Base-by-base conservation (phyloP, 2,797 vertebrate species). In the Molossus molossus region DNA sequence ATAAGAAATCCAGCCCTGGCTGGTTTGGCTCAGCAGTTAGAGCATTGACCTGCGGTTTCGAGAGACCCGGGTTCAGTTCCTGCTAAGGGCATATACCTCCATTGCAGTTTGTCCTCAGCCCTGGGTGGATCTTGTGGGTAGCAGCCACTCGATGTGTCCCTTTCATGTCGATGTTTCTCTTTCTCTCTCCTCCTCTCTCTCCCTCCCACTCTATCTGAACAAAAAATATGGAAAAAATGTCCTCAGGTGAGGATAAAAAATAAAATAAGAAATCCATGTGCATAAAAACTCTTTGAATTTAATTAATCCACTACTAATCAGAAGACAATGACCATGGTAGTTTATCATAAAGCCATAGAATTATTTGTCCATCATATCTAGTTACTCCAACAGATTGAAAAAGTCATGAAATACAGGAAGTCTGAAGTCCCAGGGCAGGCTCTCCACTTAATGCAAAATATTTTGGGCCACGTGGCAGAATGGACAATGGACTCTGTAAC, bases 331-430 rank as follows among this genome's bases (percentile, higher is more conserved):
- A 53, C 62, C 79, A 73, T 53, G 6, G 53, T 23, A 93, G 7
- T 21, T 84, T 60, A 79, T 77, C 33, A 76, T 18, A n/a, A 21
- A 73, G 60, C 9, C 86, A 87, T 15, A 37, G 6, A 83, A 62
- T 65, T 91, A 77, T 95, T 23, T 87, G 33, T 45, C 50, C 45
- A 67, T 87, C 29, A 73, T 64, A 79, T 72, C 92, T 25, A 86
- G 4, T 33, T 85, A 4, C 23, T 94, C 40, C 58, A 85, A n/a
- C 27, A 33, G 94, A 90, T 9, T 92, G 33, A 84, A 94, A 95
- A 95, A 21, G 17, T 75, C 45, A 75, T 25, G 17, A 88, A 81
- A n/a, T 40, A 75, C 18, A 89, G 65, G n/a, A 87, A 81, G 17
- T 6, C 5, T 81, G 79, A 77, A 88, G n/a, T 13, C 23, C 17